Base-by-base conservation (phyloP, 2,888 invertebrate genomes). In the Conus canariensis region DNA sequence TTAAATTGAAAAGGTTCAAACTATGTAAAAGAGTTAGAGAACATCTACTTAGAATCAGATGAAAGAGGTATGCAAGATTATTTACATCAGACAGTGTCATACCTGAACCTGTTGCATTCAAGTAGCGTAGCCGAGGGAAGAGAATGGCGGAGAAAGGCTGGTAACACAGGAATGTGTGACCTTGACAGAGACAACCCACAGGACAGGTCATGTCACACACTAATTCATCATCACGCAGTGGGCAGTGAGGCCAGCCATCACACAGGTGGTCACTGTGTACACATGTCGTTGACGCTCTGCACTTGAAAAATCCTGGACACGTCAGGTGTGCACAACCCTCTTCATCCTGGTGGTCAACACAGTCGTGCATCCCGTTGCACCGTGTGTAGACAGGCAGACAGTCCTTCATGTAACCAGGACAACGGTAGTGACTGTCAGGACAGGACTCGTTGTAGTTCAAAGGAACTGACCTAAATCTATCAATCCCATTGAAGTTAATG, bases 391-490 rank as follows among this genome's bases (percentile, higher is more conserved):
- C 82, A 58, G 82, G 82, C 58, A 83, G 82, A 19, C 82, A 83
- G 58, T 83, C 82, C 0, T 83, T 83, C 3, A n/a, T 25, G 16
- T 83, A 6, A 22, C 82, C 82, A 16, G 82, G 82, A 83, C 82
- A 83, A 19, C 82, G 82, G n/a, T 83, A 83, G 58, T 83, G 82
- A 25, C 56, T 22, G 82, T 83, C 82, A 83, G 82, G 82, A 83
- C 82, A 83, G 22, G 82, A 58, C 56, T 83, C 82, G 25, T 22
- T 83, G 22, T 56, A 58, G 5, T 83, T 83, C 82, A 83, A 58
- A 3, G 82, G 22, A 25, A 25, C 12, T 19, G n/a, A 22, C 6
- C 0, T 58, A 56, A 83, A 83, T 9, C 12, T 14, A 8, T 56
- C 10, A 58, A 58, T 58, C 2, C 58, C 58, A 58, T 83, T 25